Percentiles rank a stretch among this genome's conserved stretches.
These are phyloP conservation scores for Agelas oroides DNA, from an alignment of 37 sponge, comb jelly and placozoan species.

Conservation along the genomic window DNA sequence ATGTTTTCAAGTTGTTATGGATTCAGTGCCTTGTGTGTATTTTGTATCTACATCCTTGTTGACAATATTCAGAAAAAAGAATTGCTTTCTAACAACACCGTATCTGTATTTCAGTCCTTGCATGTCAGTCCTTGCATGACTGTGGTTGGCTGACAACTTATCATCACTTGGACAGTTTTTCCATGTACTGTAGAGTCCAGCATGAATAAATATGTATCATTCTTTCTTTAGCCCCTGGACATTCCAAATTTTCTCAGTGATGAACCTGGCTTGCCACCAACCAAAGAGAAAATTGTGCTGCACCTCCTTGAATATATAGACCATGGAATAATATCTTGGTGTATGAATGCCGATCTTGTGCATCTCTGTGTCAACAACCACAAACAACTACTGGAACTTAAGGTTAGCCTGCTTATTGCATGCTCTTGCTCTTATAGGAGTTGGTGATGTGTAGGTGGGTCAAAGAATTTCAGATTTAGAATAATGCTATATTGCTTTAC, in stretches of 20 bases:
- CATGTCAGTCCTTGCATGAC: no score
- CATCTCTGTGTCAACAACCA: slow-evolving; percentile 46
- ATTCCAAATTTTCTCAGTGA: background rate
- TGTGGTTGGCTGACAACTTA: no score
- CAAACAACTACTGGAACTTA: slow-evolving; percentile 66
- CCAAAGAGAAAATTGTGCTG: slow-evolving; percentile 64
- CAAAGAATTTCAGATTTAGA: no score
- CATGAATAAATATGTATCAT: background rate
- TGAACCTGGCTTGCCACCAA: background rate
- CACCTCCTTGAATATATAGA: slow-evolving; percentile 46
- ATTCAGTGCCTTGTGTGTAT: no score
- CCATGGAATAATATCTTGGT: slow-evolving; percentile 49
- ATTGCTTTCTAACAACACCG: no score
- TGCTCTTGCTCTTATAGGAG: background rate
- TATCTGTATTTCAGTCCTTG: no score
- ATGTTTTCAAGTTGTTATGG: no score
- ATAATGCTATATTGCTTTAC: no score
- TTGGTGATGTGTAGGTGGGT: background rate
- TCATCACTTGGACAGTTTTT: no score
- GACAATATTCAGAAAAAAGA: no score
- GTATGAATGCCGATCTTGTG: slow-evolving; percentile 26
- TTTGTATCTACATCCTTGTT: no score
- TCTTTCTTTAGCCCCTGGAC: background rate
- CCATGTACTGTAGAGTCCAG: no score
- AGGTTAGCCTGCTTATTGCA: slow-evolving; percentile 40